Evolutionary conservation across 2,113 vertebrate genomes (phyloP), one percentile per base, ranked within the genome.

Genomic region (Beaufortia kweichowensis): DNA sequence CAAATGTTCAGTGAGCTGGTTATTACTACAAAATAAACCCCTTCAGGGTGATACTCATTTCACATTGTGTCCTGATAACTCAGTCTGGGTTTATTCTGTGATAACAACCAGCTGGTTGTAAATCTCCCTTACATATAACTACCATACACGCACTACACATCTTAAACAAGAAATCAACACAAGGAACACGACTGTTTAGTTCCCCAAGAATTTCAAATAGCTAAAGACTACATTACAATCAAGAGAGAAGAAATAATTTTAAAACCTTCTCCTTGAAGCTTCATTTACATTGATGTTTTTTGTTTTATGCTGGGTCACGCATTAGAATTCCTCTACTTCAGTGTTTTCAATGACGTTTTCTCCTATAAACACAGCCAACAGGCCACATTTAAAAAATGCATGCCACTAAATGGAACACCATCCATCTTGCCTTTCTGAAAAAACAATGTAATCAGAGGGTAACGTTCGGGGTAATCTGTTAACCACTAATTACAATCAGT

Each of bases 401-500:
- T 50, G 46, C 70, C 71, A 41, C 87, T 85, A 86, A 78, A 90
- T 75, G 77, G 74, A 79, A 56, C 70, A 24, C 81, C 74, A 86
- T 89, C 84, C 71, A 84, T 88, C 81, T 86, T 83, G 77, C 41
- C 81, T 85, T 83, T 83, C 78, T 86, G 57, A 69, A 66, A 74
- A 83, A 89, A 89, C 80, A 87, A 86, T 84, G 80, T 84, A 91
- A 91, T 91, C 88, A 89, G 83, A 84, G 79, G 82, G 81, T 80
- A 87, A 81, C 84, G 66, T 84, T 86, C 21, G 74, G 79, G 83
- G 84, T 84, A 89, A 84, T 84, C 85, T 84, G 79, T 84, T 87
- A 86, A 89, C 81, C 79, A 26, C 88, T 87, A 91, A 91, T 90
- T 90, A 88, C 84, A 85, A 88, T 84, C 89, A 90, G 84, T 84